Evolutionary conservation across 2,888 invertebrate genomes (phyloP).

Genomic region (Azorinus chamasolen): DNA sequence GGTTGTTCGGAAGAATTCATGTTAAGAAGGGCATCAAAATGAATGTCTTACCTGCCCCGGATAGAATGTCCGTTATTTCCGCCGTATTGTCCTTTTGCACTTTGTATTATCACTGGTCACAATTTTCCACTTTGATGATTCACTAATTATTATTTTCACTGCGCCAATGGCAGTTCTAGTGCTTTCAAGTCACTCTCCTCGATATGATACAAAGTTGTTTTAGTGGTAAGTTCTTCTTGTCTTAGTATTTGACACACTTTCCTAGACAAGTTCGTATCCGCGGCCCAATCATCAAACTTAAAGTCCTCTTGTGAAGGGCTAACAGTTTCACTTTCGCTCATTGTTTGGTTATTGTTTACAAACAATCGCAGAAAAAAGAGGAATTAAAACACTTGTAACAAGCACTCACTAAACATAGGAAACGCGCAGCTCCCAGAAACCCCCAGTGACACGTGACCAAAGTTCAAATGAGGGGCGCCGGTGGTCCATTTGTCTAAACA

Average conservation of each 20-base stretch:
- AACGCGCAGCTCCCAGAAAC: too few species aligned
- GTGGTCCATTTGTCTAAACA: too few species aligned
- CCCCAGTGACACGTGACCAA: too few species aligned
- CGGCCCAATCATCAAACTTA: conserved; percentile 9
- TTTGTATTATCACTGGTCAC: background rate
- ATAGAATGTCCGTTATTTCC: background rate
- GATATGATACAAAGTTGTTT: background rate
- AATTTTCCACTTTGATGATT: conserved; percentile 6
- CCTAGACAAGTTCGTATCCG: background rate
- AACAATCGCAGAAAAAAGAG: too few species aligned
- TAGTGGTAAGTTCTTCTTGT: conserved; percentile 21
- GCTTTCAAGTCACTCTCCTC: conserved; percentile 15
- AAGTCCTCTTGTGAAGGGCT: too few species aligned
- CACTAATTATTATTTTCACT: conserved; percentile 9
- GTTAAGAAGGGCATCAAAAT: conserved; percentile 4
- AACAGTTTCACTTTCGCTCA: too few species aligned
- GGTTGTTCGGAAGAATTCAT: too few species aligned
- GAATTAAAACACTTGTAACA: too few species aligned
- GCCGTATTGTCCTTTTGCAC: background rate
- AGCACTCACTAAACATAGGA: too few species aligned
- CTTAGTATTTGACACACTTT: conserved; percentile 16
- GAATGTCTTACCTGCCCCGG: conserved; percentile 23
- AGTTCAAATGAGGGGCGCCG: too few species aligned
- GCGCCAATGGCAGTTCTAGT: conserved; percentile 22
- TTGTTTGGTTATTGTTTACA: too few species aligned